Base-by-base conservation (phyloP, 1,140 invertebrate genomes). In the Lepidurus packardi region DNA sequence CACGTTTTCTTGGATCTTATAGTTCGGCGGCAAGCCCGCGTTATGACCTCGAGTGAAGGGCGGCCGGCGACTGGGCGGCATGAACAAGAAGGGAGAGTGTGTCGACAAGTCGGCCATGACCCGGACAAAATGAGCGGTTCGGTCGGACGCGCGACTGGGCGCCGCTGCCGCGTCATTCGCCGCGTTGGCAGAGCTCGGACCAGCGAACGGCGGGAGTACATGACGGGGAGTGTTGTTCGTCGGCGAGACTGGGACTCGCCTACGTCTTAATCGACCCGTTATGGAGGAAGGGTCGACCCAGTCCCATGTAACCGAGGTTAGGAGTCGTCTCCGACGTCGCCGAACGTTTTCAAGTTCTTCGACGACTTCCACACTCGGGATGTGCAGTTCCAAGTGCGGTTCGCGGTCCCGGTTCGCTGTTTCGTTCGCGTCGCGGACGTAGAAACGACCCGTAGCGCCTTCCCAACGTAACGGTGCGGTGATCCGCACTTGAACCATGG, bases 1-100 rank as follows among this genome's bases (percentile, higher is more conserved):
- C 6, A 88, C 85, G 84, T 96, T 96, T 83, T 91, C 88, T 73
- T 91, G 87, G 77, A 44, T 42, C 11, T 47, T 25, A 16, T 65
- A 65, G 8, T 13, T 21, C 5, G 53, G 53, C 21, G 53, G 53
- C 13, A 65, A 65, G 44, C 44, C 75, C 24, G 42, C 73, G 24
- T 79, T 73, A 16, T 41, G 74, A 76, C 53, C 65, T 25, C 74
- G 74, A 74, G 43, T 73, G 41, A 76, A 73, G 8, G 25, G 44
- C 80, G 74, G 75, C 45, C 76, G 47, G 45, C 74, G 53, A 75
- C 76, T 74, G 77, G 78, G 73, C 34, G 79, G 79, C 45, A 76
- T 74, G 42, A 80, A 73, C 80, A 80, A 76, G 43, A 77, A 43
- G 13, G 76, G 76, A 43, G 77, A 75, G 42, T 76, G 79, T 1